A percentile compares a stretch with the other conserved stretches of the same genome.
phyloP scores from a whole-genome alignment of 2,113 vertebrate genomes.

The Lepisosteus osseus region DNA sequence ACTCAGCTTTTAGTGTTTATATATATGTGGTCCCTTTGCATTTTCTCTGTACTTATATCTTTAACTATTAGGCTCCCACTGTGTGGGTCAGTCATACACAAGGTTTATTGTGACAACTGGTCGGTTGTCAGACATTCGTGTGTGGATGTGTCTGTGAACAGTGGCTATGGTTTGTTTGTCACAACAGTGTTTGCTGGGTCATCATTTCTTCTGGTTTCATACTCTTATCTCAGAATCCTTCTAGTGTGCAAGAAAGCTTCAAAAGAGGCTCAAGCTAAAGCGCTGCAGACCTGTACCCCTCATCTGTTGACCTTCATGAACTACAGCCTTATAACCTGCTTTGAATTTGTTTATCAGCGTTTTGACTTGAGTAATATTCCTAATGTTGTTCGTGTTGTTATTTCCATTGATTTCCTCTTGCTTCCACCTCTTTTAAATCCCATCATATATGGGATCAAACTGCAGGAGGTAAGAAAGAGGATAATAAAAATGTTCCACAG shows the following conservation, averaged over 20 bases:
- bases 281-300: not conserved
- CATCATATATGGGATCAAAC: constrained; percentile 10
- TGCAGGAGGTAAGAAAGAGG: too few species aligned
- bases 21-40: not conserved
- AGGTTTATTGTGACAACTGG: not conserved
- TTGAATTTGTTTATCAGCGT: not conserved
- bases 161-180: not conserved
- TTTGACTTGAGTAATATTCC: not conserved
- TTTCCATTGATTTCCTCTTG: not conserved
- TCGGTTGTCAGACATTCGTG: not conserved
- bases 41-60: not conserved
- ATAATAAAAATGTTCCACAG: too few species aligned
- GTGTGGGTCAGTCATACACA: not conserved
- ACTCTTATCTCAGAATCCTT: not conserved
- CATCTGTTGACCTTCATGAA: not conserved
- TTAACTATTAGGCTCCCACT: not conserved
- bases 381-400: not conserved
- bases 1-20: not conserved
- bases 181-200: not conserved
- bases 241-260: not conserved
- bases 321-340: not conserved
- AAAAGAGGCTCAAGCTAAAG: not conserved
- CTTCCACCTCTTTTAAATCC: constrained; percentile 16
- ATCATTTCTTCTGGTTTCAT: not conserved
- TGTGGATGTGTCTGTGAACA: not conserved